phyloP scores from a whole-genome alignment of 2,797 vertebrate species.

The Melopsittacus undulatus region DNA sequence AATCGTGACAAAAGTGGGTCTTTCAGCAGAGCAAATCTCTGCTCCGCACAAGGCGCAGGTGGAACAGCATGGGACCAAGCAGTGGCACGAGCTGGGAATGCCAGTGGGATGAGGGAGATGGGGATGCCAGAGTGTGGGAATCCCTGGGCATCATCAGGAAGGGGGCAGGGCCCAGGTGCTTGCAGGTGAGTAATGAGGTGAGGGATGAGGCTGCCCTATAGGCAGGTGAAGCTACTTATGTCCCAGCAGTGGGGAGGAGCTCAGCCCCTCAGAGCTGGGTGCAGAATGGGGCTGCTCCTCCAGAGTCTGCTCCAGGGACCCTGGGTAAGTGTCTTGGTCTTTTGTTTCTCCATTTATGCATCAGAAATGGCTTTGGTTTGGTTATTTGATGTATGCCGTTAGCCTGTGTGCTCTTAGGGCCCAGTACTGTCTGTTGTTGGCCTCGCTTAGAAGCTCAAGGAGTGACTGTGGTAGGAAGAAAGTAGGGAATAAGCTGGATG shows the following conservation, averaged over 20 bases:
- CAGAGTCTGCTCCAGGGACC: background rate
- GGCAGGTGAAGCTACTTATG: background rate
- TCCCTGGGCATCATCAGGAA: accelerated
- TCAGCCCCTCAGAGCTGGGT: accelerated
- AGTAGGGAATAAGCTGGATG: background rate
- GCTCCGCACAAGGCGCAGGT: accelerated
- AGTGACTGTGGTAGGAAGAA: accelerated
- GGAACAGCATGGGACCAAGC: background rate
- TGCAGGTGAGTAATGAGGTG: accelerated
- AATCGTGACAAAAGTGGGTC: background rate
- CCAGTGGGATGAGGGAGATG: background rate
- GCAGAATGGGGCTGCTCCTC: accelerated
- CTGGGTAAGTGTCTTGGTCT: background rate
- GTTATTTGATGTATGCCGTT: accelerated
- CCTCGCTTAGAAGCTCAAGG: background rate
- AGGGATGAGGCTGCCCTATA: background rate
- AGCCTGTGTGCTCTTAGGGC: accelerated
- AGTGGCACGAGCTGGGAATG: accelerated
- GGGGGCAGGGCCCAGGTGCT: accelerated
- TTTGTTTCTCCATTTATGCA: background rate
- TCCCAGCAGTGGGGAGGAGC: accelerated
- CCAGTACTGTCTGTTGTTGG: accelerated
- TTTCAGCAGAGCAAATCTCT: background rate
- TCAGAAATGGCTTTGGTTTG: accelerated
- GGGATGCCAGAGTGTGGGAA: accelerated